A percentile compares a stretch with the other conserved stretches of the same genome.
Evolutionary conservation across 2,113 vertebrate species (phyloP).

Genomic region (Tor tambroides): DNA sequence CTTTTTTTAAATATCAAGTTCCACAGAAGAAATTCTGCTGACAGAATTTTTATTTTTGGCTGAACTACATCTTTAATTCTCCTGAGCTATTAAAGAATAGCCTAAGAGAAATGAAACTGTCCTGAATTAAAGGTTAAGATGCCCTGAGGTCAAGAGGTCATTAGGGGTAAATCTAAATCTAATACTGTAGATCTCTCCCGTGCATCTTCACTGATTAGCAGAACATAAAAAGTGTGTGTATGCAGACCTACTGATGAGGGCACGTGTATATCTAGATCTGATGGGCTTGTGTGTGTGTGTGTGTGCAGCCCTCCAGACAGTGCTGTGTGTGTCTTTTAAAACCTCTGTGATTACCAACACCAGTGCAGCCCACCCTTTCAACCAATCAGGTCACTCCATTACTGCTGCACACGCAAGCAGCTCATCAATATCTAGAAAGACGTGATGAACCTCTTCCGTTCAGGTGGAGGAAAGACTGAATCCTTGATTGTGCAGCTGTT

Average conservation of each 20-base stretch:
- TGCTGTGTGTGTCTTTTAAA: conserved; percentile 12
- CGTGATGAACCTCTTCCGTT: conserved; percentile 62
- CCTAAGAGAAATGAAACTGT: background rate
- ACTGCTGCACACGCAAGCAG: conserved; percentile 62
- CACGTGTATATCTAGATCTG: conserved; percentile 47
- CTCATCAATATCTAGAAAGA: conserved; percentile 63
- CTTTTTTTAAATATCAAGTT: background rate
- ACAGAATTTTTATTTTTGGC: background rate
- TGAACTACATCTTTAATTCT: background rate
- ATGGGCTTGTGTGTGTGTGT: conserved; percentile 12
- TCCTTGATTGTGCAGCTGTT: conserved; percentile 76
- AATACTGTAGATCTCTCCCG: background rate
- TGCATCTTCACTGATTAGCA: conserved; percentile 47
- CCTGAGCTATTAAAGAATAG: background rate
- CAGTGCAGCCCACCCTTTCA: conserved; percentile 64
- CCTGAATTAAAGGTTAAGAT: background rate
- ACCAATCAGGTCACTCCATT: conserved; percentile 47
- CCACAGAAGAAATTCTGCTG: background rate
- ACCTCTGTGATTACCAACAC: conserved; percentile 29
- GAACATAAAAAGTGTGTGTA: conserved; percentile 32
- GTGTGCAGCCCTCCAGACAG: conserved; percentile 27
- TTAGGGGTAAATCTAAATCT: background rate
- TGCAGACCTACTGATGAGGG: conserved; percentile 24
- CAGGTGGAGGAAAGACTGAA: conserved; percentile 68
- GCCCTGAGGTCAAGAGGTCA: conserved; percentile 14